Conservation (phyloP, 2,888 invertebrate species). For the Lagria hirta region DNA sequence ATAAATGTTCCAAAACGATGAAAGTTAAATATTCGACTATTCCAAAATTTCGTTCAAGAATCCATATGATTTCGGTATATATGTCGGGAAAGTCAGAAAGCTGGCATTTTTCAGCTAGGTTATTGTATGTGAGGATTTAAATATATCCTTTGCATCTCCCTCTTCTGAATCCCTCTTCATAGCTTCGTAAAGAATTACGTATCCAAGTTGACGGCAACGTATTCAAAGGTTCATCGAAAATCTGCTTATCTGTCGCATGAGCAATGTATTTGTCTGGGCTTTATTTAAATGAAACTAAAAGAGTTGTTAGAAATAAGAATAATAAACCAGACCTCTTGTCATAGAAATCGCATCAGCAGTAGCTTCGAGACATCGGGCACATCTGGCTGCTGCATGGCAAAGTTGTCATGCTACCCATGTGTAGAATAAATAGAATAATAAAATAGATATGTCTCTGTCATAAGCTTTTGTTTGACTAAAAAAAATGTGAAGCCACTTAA, state of each 20-base stretch:
- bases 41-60: too few species aligned
- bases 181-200: conserved; percentile 6
- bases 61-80: too few species aligned
- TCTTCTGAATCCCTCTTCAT: conserved; percentile 1
- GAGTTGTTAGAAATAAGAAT: conserved; percentile 9
- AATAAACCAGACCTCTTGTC: conserved; percentile 28
- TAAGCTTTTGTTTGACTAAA: conserved; percentile 28
- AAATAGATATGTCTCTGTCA: conserved; percentile 42
- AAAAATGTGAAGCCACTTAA: too few species aligned
- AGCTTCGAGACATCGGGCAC: conserved; percentile 32
- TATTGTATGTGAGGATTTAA: conserved; percentile 3
- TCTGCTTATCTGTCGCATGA: conserved; percentile 8
- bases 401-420: conserved; percentile 35
- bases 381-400: conserved; percentile 35
- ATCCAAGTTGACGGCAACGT: conserved; percentile 1
- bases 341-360: conserved; percentile 31
- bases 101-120: background rate
- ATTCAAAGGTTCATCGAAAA: conserved; percentile 4
- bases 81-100: too few species aligned
- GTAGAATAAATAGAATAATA: conserved; percentile 40
- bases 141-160: background rate
- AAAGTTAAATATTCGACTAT: too few species aligned
- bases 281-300: conserved; percentile 17
- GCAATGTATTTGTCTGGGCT: conserved; percentile 7
- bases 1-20: too few species aligned